Evolutionary conservation across 1,140 invertebrate species (phyloP), one percentile per base, ranked within the genome.

Genomic region (Lethrus apterus): DNA sequence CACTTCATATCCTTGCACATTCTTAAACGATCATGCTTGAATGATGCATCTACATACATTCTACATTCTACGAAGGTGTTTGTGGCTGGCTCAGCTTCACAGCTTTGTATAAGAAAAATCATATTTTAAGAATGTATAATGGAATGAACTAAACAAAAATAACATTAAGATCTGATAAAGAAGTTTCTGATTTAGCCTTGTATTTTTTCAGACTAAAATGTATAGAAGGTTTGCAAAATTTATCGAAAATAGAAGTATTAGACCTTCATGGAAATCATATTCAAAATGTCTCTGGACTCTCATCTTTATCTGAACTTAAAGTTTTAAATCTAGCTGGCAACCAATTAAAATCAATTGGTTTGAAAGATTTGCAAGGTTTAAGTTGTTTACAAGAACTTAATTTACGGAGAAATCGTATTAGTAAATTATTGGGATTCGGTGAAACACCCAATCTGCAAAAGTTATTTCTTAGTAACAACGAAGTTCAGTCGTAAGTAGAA

Each of bases 211-310:
- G 83, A 65, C 81, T 87, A 48, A 78, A 77, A 60, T 75, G 75
- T 59, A 83, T 86, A 43, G 85, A 90, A 65, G 86, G 86, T 31
- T 66, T 91, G 44, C 75, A 79, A 41, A 73, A 70, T 44, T 67
- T 89, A 36, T 65, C 73, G 18, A 84, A 86, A 66, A 65, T 91
- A 50, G 87, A 91, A 72, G 87, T 93, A n/a, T 67, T 93, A 36
- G 90, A 95, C 70, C 71, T 93, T 46, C 90, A 95, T 68, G 89
- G 89, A 4, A 93, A 93, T 70, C 84, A 89, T 65, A 85, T 93
- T 51, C 70, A 71, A 23, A 77, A 77, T 56, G 63, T 85, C 23
- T 69, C 73, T 21, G 80, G 81, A 30, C 63, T 86, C 23, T 72
- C 68, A 24, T 70, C 70, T 50, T 68, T 83, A 26, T 51, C 58